Base-by-base conservation (phyloP, 2,797 vertebrate species). In the Triplophysa bombifrons region DNA sequence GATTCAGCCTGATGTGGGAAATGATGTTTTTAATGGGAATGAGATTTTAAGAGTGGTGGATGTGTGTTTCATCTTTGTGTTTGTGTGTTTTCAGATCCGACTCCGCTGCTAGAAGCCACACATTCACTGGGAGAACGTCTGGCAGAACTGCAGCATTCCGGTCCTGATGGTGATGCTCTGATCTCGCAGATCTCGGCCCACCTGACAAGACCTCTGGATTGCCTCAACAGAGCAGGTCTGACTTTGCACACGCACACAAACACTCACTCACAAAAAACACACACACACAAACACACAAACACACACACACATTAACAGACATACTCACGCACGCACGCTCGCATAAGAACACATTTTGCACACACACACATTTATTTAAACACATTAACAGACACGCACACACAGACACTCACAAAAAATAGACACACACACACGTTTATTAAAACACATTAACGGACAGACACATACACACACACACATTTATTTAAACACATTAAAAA, bases 101-200 rank as follows among this genome's bases (percentile, higher is more conserved):
- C 94, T 77, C 96, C 96, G 30, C 89, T 97, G 86, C 94, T 97
- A 87, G 96, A 97, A 90, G 95, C 94, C 72, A 93, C 94, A 0
- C 95, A 93, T 81, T 93, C 93, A 82, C 91, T 96, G 87, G 96
- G 96, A 90, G 94, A 95, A 86, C 88, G 94, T 81, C 94, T 96
- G 88, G 94, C 96, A 89, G 92, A 94, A 88, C 92, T 97, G 61
- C 95, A 95, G 88, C 87, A 88, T 86, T 92, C 91, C 0, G 90
- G 94, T 82, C 90, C 95, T 0, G 93, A 94, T 63, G 88, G 91
- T 25, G 87, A 93, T 61, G 88, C 90, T 7, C 87, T 93, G 84
- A 89, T 89, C n/a, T 93, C 91, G 81, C 95, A 98, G 76, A 90
- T 94, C 88, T 91, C 93, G 74, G 25, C 90, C 74, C 91, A 91